Conservation (phyloP, 2,113 vertebrate species). For the Corydoras maculifer region DNA sequence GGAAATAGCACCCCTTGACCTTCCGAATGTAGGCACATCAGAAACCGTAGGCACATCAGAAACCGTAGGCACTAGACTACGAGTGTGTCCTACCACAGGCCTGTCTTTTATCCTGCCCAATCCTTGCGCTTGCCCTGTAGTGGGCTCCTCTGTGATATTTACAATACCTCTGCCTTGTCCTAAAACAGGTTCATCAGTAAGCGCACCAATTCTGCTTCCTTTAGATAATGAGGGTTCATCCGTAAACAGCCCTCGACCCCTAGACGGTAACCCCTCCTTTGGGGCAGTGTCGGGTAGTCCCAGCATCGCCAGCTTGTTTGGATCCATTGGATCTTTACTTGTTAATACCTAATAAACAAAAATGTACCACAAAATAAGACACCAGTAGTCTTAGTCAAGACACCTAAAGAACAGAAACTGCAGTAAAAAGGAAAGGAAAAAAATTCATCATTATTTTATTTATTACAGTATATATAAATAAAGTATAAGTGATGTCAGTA, state of each 20-base stretch:
- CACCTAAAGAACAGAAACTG: no score
- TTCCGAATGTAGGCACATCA: not conserved
- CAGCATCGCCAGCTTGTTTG: no score
- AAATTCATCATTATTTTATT: no score
- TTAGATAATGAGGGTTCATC: conserved; percentile 35
- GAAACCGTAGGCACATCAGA: not conserved
- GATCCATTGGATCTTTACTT: no score
- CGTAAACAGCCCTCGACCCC: conserved; percentile 36
- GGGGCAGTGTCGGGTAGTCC: not conserved
- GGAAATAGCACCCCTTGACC: not conserved
- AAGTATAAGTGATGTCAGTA: no score
- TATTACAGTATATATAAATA: no score
- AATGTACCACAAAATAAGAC: no score
- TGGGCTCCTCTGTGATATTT: not conserved
- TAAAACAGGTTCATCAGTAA: conserved; percentile 20
- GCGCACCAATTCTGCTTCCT: conserved; percentile 45
- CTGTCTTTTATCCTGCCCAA: not conserved
- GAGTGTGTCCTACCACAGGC: conserved; percentile 38
- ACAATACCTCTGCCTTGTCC: conserved; percentile 36
- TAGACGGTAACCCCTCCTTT: conserved; percentile 13
- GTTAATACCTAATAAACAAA: no score
- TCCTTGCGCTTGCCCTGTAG: conserved; percentile 5
- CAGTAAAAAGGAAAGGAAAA: no score
- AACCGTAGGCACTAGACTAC: conserved; percentile 20
- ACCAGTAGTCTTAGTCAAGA: no score